Conservation (phyloP, 2,888 invertebrate species). For the Escarpia spicata region DNA sequence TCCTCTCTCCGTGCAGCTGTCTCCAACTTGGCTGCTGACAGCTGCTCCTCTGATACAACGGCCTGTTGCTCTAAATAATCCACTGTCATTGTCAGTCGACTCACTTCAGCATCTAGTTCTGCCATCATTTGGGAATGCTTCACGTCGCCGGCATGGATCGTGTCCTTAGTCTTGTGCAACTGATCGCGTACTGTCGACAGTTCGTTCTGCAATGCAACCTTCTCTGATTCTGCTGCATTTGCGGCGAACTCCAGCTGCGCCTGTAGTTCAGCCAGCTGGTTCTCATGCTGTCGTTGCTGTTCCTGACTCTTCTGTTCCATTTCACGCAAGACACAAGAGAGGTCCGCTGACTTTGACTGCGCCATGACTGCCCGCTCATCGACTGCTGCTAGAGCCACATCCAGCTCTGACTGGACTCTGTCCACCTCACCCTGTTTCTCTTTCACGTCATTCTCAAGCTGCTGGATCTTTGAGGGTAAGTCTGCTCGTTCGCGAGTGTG, state of each 20-base stretch:
- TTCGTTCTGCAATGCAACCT: too few species aligned
- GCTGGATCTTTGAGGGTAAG: neutral
- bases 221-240: too few species aligned
- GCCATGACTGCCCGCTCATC: neutral
- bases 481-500: neutral
- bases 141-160: neutral
- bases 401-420: neutral
- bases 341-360: neutral
- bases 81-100: neutral
- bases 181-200: neutral
- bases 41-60: neutral
- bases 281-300: neutral
- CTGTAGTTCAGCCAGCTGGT: neutral
- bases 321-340: neutral
- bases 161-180: neutral
- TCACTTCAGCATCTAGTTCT: neutral
- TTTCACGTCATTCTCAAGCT: neutral
- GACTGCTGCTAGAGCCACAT: neutral
- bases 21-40: neutral
- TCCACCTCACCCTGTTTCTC: neutral
- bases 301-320: neutral
- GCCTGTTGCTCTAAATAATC: neutral
- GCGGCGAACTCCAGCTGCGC: neutral
- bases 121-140: neutral
- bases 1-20: neutral